Percentiles rank a stretch among this genome's conserved stretches.
Evolutionary conservation across 2,888 invertebrate genomes (phyloP).

Genomic region (Drosophila longiperda): DNA sequence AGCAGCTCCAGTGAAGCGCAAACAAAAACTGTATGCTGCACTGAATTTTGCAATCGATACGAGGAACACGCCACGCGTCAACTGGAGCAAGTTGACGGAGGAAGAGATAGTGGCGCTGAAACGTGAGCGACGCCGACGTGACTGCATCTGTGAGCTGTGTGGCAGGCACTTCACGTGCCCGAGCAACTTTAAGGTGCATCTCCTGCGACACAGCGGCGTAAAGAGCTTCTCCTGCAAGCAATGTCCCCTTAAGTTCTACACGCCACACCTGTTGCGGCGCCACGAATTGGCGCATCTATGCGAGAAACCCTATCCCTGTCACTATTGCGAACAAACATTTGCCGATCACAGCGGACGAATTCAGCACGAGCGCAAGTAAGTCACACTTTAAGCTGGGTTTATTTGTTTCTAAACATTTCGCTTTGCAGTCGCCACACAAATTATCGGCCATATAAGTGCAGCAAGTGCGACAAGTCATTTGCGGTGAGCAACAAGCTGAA

Average conservation of each 20-base stretch:
- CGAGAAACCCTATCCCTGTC: constrained; percentile 58
- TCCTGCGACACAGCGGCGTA: constrained; percentile 61
- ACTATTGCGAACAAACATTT: constrained; percentile 62
- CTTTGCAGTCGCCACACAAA: constrained; percentile 63
- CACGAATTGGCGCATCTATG: constrained; percentile 55
- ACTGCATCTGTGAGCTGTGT: constrained; percentile 69
- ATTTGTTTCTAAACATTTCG: not conserved
- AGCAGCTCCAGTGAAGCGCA: not conserved
- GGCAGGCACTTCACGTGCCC: constrained; percentile 69
- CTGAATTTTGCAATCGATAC: constrained; percentile 53
- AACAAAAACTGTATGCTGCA: constrained; percentile 29
- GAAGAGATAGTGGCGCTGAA: constrained; percentile 59
- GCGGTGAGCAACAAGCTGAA: constrained; percentile 67
- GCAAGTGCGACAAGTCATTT: constrained; percentile 65
- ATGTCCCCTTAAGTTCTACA: constrained; percentile 63
- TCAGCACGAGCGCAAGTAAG: constrained; percentile 69
- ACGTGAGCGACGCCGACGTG: constrained; percentile 67
- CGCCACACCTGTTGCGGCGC: constrained; percentile 63
- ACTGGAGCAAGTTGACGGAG: constrained; percentile 65
- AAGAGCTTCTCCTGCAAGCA: constrained; percentile 57
- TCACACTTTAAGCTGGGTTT: not conserved
- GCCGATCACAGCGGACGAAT: constrained; percentile 68
- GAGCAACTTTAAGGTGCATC: constrained; percentile 70
- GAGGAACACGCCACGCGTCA: constrained; percentile 50
- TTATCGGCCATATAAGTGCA: constrained; percentile 65